A percentile compares a stretch with the other conserved stretches of the same genome.
phyloP scores from a whole-genome alignment of 2,113 vertebrate species.

The Columbina picui region DNA sequence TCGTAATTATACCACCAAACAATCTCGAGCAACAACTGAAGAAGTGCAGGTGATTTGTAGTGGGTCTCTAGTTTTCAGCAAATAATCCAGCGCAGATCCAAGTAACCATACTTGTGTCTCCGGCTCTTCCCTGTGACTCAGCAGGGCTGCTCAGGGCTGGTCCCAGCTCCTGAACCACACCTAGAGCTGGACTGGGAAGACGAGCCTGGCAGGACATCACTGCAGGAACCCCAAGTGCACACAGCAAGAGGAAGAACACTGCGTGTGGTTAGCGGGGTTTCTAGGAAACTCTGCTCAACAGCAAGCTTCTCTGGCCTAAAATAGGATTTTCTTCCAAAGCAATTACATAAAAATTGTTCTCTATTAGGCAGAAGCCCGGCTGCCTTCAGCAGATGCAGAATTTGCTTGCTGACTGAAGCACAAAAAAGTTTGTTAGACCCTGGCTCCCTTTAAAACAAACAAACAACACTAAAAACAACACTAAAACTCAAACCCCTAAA shows the following conservation, averaged over 20 bases:
- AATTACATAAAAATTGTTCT: neutral
- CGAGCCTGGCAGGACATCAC: neutral
- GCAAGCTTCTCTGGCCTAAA: neutral
- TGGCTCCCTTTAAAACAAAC: neutral
- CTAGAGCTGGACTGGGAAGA: neutral
- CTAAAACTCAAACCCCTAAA: neutral
- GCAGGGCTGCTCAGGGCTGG: neutral
- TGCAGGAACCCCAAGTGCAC: rapidly evolving
- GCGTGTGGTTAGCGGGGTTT: rapidly evolving
- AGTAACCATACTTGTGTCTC: neutral
- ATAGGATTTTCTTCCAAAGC: neutral
- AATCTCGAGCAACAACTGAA: neutral
- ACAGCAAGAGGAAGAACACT: neutral
- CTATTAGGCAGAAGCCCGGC: neutral
- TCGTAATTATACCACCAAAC: neutral
- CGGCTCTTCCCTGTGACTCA: neutral
- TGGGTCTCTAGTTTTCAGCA: neutral
- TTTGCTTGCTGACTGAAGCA: neutral
- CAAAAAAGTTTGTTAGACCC: neutral
- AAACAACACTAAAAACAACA: too few species aligned
- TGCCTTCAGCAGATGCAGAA: neutral
- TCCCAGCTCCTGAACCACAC: neutral
- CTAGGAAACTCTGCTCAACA: neutral
- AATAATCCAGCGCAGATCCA: neutral
- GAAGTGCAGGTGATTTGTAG: rapidly evolving